Percentiles rank a stretch among this genome's conserved stretches.
These are phyloP conservation scores for Dendrophyllia cribrosa DNA, from an alignment of 64 coral and sea anemone genomes.

Conservation along the genomic window DNA sequence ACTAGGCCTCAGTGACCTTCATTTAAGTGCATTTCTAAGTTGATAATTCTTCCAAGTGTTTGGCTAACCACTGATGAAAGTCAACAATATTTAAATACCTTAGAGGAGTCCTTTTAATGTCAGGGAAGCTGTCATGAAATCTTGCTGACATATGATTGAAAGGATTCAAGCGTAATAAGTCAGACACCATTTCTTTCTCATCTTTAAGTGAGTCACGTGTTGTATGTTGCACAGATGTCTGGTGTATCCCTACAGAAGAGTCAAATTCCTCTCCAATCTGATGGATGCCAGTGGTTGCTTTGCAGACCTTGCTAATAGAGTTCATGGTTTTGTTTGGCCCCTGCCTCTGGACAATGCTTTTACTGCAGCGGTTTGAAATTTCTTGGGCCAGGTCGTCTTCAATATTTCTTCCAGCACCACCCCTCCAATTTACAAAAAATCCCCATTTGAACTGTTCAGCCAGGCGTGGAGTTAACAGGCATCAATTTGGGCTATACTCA, in stretches of 20 bases:
- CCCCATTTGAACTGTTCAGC: conserved; percentile 67
- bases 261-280: conserved; percentile 57
- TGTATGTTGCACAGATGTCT: conserved; percentile 68
- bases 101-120: conserved; percentile 58
- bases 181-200: conserved; percentile 61
- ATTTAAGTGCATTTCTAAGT: too few species aligned
- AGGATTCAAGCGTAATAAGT: conserved; percentile 51
- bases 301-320: conserved; percentile 69
- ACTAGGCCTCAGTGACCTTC: too few species aligned
- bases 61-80: conserved; percentile 32
- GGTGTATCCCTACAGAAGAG: conserved; percentile 25
- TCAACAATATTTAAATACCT: background rate
- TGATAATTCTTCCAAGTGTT: conserved; percentile 18
- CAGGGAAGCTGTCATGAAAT: conserved; percentile 51
- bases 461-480: conserved; percentile 49
- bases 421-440: conserved; percentile 61
- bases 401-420: conserved; percentile 28
- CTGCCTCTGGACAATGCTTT: conserved; percentile 67
- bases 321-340: conserved; percentile 66
- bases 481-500: conserved; percentile 63
- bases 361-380: conserved; percentile 57
- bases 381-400: conserved; percentile 63
- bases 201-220: conserved; percentile 51
- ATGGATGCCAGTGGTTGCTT: conserved; percentile 54
- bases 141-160: conserved; percentile 38